phyloP scores from a whole-genome alignment of 2,888 invertebrate genomes.

The Vannuccia rotundouncinata region DNA sequence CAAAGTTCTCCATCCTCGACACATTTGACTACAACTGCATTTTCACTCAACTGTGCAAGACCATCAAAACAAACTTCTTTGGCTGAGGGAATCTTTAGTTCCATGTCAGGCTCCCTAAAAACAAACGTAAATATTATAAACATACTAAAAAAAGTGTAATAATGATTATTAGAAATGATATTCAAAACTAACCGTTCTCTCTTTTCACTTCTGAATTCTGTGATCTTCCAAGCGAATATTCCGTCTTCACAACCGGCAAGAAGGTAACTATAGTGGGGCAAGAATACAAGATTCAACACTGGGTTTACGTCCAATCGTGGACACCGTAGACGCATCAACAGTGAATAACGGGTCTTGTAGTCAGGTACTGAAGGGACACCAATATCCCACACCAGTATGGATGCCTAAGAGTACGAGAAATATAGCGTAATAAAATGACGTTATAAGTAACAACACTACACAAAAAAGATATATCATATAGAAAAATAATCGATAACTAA shows the following conservation, averaged over 20 bases:
- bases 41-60: constrained; percentile 38
- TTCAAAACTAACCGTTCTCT: constrained; percentile 30
- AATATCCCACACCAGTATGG: constrained; percentile 40
- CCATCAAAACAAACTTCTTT: constrained; percentile 40
- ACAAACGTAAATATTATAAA: no score
- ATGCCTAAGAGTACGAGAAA: constrained; percentile 34
- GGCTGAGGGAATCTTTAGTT: constrained; percentile 35
- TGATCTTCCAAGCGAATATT: constrained; percentile 40
- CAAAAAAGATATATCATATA: no score
- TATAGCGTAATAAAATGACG: no score
- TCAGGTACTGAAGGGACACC: constrained; percentile 39
- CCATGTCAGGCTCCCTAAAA: constrained; percentile 39
- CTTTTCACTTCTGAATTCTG: constrained; percentile 36
- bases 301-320: constrained; percentile 40
- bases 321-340: constrained; percentile 39
- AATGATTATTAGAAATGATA: background rate
- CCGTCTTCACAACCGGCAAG: constrained; percentile 40
- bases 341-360: constrained; percentile 38
- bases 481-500: no score
- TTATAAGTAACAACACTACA: no score
- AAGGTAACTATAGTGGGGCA: constrained; percentile 38
- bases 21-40: constrained; percentile 37
- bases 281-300: constrained; percentile 39
- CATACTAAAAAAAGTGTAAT: no score
- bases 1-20: constrained; percentile 39